Evolutionary conservation across 2,888 invertebrate species (phyloP).

Genomic region (Branchellion lobata): DNA sequence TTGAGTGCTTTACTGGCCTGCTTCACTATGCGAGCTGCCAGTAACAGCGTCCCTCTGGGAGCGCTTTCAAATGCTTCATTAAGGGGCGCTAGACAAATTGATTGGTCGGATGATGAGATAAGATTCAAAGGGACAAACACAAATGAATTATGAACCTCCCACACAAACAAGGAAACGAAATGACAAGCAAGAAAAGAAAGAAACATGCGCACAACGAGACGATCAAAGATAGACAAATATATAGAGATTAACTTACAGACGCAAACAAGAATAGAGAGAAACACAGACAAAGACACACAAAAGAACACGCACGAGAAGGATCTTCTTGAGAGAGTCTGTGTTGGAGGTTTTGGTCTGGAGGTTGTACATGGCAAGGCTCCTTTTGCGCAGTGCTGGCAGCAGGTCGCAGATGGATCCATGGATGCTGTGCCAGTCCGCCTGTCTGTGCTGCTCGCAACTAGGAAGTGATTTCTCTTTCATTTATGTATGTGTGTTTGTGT

Average conservation of each 20-base stretch:
- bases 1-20: no score
- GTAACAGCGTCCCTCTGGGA: no score
- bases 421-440: slow-evolving; percentile 30
- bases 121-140: no score
- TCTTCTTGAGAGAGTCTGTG: slow-evolving; percentile 3
- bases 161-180: not conserved
- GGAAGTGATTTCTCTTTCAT: no score
- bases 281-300: not conserved
- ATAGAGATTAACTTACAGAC: not conserved
- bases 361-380: not conserved
- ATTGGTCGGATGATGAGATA: no score
- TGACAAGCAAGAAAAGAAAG: not conserved
- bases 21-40: no score
- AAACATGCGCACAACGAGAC: slow-evolving; percentile 7
- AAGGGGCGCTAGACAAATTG: no score
- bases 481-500: no score
- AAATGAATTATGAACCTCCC: not conserved
- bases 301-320: slow-evolving; percentile 11
- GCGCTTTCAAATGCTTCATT: no score
- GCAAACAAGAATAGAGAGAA: not conserved
- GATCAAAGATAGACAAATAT: not conserved
- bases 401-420: slow-evolving; percentile 24
- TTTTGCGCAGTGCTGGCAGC: slow-evolving; percentile 23
- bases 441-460: slow-evolving; percentile 31
- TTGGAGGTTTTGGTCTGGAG: slow-evolving; percentile 3